Base-by-base conservation (phyloP, 2,113 vertebrate species). In the Leucosticte australis region DNA sequence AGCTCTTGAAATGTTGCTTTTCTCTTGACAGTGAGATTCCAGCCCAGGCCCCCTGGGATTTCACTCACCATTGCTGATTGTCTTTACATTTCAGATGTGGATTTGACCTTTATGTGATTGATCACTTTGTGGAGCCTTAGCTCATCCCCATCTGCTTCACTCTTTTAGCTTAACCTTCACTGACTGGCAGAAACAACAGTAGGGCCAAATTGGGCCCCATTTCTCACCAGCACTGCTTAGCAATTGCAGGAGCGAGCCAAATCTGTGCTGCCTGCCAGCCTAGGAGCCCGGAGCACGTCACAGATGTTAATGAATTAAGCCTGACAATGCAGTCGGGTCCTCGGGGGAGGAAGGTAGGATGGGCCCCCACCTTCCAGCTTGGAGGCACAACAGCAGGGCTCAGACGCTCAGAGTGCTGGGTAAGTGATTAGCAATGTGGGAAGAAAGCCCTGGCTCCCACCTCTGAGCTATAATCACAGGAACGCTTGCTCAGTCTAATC, bases 291-390 rank as follows among this genome's bases (percentile, higher is more conserved):
- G 56, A 95, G 79, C 44, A 53, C 53, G 63, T 92, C 92, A 57
- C 37, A 89, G 73, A 95, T 87, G 93, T 92, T 95, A 93, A 93
- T 92, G 88, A 96, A 94, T 88, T 91, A 92, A 95, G 73, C 52
- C 52, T 95, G 85, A 92, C 89, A 95, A 94, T 74, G 75, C 85
- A 92, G 79, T 94, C 6, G 21, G 70, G 53, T 87, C 55, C 78
- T 56, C 13, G 64, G 75, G 90, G 95, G 92, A 92, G 85, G 80
- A 86, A 94, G 64, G 94, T 90, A 95, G 94, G 90, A 70, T 83
- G 79, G 53, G 94, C 73, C 80, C 94, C 93, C 90, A 91, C 84
- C 89, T 94, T 88, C 73, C 90, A 92, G 85, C 82, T 86, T 42
- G 68, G 85, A 93, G 89, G 92, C 85, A 90, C 82, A 94, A 65